Evolutionary conservation across 2,888 invertebrate species (phyloP).

Genomic region (Metacarcinus magister): DNA sequence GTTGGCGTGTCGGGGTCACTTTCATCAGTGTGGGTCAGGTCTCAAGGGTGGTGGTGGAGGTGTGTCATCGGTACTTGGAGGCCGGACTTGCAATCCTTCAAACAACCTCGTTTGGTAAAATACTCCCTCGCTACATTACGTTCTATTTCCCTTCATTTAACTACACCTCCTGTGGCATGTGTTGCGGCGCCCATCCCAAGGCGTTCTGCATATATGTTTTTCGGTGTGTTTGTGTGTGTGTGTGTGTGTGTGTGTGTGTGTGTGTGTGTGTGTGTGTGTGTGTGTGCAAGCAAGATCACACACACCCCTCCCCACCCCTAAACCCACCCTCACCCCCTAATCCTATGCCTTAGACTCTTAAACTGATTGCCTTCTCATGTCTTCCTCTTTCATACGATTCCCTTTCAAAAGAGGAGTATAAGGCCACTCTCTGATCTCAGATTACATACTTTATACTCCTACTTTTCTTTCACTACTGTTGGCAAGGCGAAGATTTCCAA

Average conservation of each 20-base stretch:
- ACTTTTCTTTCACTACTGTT: not conserved
- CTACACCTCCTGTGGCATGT: not conserved
- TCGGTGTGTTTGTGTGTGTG: too few species aligned
- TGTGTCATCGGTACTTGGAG: not conserved
- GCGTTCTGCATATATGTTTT: too few species aligned
- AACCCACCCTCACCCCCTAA: too few species aligned
- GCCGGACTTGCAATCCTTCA: not conserved
- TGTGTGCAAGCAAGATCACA: too few species aligned
- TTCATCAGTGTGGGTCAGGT: too few species aligned
- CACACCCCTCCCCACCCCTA: too few species aligned
- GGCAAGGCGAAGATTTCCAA: not conserved
- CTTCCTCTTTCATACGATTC: not conserved
- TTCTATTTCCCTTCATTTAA: not conserved
- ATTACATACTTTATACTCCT: not conserved
- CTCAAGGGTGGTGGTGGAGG: not conserved
- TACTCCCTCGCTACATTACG: not conserved
- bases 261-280: too few species aligned
- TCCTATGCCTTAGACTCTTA: not conserved
- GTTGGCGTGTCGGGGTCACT: not conserved
- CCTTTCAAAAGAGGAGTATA: conserved; percentile 7
- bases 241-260: too few species aligned
- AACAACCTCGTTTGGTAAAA: not conserved
- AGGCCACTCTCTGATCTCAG: not conserved
- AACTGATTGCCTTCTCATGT: not conserved
- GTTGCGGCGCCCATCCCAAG: not conserved